Evolutionary conservation across 2,113 vertebrate genomes (phyloP).

Genomic region (Phocoena sinus): DNA sequence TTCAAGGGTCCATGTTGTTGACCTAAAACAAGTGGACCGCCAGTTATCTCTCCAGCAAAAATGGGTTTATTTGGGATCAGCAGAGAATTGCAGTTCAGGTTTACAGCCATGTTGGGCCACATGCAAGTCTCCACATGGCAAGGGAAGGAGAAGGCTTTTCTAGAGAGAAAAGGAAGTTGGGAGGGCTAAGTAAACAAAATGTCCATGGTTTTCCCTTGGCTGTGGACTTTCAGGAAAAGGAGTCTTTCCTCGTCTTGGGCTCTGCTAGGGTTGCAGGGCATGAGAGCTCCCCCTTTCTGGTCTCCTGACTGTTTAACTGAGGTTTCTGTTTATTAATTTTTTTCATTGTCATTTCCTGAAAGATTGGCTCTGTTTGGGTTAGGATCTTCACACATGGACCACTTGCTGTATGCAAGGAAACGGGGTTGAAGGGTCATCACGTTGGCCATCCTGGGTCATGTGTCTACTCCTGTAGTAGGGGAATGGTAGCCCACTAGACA

Average conservation of each 20-base stretch:
- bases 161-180: neutral
- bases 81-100: neutral
- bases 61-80: neutral
- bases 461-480: neutral
- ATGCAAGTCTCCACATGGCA: neutral
- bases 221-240: neutral
- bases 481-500: neutral
- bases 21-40: neutral
- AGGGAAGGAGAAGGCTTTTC: neutral
- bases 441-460: neutral
- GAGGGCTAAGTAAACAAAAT: neutral
- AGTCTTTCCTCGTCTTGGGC: neutral
- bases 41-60: neutral
- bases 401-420: neutral
- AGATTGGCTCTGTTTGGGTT: neutral
- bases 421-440: neutral
- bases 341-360: neutral
- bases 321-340: neutral
- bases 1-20: neutral
- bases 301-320: neutral
- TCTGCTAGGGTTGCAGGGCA: neutral
- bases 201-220: neutral
- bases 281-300: neutral
- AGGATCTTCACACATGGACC: neutral
- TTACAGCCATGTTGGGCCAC: neutral